Evolutionary conservation across 2,113 vertebrate species (phyloP).

Genomic region (Hippocampus mohnikei): DNA sequence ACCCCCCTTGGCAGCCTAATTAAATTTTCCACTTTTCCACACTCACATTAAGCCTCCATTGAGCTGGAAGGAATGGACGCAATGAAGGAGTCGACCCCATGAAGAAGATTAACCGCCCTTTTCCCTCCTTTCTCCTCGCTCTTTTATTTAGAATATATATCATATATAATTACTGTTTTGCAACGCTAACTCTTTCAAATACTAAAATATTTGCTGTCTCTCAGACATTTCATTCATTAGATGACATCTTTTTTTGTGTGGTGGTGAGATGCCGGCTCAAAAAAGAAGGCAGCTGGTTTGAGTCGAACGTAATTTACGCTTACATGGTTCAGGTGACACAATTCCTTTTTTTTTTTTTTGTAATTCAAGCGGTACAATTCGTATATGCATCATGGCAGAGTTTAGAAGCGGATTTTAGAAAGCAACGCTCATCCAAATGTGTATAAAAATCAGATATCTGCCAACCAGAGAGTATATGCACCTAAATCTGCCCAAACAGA

Average conservation of each 20-base stretch:
- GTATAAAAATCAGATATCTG: no score
- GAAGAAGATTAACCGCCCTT: slow-evolving; percentile 38
- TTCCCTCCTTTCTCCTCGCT: neutral
- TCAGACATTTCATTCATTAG: neutral
- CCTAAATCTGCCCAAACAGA: no score
- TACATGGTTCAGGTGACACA: no score
- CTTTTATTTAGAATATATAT: neutral
- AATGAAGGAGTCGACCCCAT: slow-evolving; percentile 59
- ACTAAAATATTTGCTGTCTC: neutral
- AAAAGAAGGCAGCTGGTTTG: neutral
- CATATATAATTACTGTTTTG: neutral
- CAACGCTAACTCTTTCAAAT: neutral
- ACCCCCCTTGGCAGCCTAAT: slow-evolving; percentile 77
- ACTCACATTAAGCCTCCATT: slow-evolving; percentile 71
- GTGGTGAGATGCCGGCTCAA: neutral
- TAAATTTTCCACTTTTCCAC: slow-evolving; percentile 79
- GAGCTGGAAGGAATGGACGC: slow-evolving; percentile 67
- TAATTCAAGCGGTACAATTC: no score
- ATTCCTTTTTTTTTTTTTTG: no score
- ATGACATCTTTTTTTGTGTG: neutral
- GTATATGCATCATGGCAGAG: no score
- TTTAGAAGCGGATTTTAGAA: no score
- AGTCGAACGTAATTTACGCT: neutral
- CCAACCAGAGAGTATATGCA: no score
- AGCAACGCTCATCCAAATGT: no score